Conservation (phyloP, 2,888 invertebrate genomes). For the Chromoteleia sp. region DNA sequence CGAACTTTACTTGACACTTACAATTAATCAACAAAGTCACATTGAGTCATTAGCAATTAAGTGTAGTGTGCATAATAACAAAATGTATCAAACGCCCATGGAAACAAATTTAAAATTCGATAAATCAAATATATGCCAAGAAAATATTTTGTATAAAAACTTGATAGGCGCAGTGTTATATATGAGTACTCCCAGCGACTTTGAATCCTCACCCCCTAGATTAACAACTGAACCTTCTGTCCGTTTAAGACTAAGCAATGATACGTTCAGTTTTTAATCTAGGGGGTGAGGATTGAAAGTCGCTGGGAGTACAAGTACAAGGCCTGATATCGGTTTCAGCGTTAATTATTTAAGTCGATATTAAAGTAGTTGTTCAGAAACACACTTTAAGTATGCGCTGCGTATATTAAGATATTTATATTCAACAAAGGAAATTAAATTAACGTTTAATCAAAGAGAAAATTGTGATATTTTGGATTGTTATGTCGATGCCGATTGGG, state of each 20-base stretch:
- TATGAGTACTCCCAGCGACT: too few relatives aligned
- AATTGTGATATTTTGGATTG: conserved; percentile 39
- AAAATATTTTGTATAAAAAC: conserved; percentile 50
- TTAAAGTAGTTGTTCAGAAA: conserved; percentile 45
- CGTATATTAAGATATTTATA: conserved; percentile 50
- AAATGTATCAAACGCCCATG: conserved; percentile 49
- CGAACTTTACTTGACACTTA: too few relatives aligned
- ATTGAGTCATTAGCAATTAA: conserved; percentile 46
- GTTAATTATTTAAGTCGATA: conserved; percentile 62
- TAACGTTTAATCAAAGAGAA: conserved; percentile 1
- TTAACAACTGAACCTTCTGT: too few relatives aligned
- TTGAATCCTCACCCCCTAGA: too few relatives aligned
- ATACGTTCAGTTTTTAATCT: too few relatives aligned
- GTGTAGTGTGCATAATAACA: conserved; percentile 48
- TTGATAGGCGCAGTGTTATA: conserved; percentile 54
- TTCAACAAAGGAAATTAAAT: conserved; percentile 55
- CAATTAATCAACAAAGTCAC: conserved; percentile 40
- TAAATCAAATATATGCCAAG: conserved; percentile 13
- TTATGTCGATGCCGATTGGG: conserved; percentile 65
- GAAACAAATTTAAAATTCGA: conserved; percentile 42
- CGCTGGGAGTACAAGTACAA: conserved; percentile 44
- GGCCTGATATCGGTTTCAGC: conserved; percentile 44
- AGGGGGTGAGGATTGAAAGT: too few relatives aligned
- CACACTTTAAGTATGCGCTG: conserved; percentile 52
- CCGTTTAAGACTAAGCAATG: too few relatives aligned